Conservation (phyloP, 2,888 invertebrate genomes). For the Spilarctia lutea region DNA sequence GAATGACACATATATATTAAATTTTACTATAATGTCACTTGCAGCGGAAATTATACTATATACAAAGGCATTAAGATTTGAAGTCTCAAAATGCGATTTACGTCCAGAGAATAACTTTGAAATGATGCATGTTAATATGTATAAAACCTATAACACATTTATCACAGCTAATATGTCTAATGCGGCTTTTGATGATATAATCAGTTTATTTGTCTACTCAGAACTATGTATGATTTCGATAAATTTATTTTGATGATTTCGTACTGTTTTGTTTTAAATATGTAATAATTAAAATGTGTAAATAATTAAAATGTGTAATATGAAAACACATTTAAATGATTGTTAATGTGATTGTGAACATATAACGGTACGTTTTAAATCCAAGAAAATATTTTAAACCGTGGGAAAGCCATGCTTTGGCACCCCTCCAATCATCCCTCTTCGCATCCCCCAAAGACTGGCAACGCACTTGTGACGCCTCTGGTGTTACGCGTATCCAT, state of each 20-base stretch:
- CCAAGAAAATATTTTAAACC: background rate
- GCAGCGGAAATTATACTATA: constrained; percentile 1
- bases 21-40: background rate
- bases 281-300: too few relatives aligned
- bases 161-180: constrained; percentile 12
- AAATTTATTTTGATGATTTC: background rate
- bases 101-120: background rate
- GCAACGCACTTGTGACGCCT: too few relatives aligned
- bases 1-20: background rate
- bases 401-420: too few relatives aligned
- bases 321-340: background rate
- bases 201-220: constrained; percentile 17
- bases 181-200: constrained; percentile 11
- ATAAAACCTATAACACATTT: constrained; percentile 13
- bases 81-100: background rate
- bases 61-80: background rate
- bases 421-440: too few relatives aligned
- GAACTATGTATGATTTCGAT: background rate
- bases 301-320: too few relatives aligned
- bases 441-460: too few relatives aligned
- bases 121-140: constrained; percentile 13
- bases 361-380: background rate
- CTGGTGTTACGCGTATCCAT: too few relatives aligned
- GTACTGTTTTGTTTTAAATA: background rate
- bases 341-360: background rate